phyloP scores from a whole-genome alignment of 2,888 invertebrate species.

The Hypomecis punctinalis region DNA sequence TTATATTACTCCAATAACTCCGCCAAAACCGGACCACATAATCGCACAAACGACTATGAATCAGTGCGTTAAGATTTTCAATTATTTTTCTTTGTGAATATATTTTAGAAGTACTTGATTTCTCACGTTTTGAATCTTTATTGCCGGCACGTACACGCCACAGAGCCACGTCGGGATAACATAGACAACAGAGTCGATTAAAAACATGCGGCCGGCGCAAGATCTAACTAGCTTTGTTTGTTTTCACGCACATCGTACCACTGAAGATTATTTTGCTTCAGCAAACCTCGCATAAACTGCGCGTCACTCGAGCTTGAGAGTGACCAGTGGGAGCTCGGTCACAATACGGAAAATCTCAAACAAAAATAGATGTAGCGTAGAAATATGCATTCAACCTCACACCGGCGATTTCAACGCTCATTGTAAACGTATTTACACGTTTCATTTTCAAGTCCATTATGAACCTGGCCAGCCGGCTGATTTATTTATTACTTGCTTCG shows the following conservation, averaged over 20 bases:
- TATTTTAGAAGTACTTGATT: slow-evolving; percentile 18
- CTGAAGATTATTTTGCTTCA: slow-evolving; percentile 62
- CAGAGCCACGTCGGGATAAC: slow-evolving; percentile 20
- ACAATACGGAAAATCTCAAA: slow-evolving; percentile 67
- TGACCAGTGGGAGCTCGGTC: slow-evolving; percentile 53
- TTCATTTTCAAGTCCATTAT: slow-evolving; percentile 39
- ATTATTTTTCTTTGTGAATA: slow-evolving; percentile 21
- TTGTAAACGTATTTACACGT: slow-evolving; percentile 36
- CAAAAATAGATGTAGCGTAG: slow-evolving; percentile 26
- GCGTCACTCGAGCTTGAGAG: slow-evolving; percentile 58
- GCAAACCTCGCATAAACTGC: slow-evolving; percentile 60
- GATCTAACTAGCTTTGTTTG: slow-evolving; percentile 61
- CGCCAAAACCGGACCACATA: slow-evolving; percentile 19
- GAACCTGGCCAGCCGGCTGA: slow-evolving; percentile 25
- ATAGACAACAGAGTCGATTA: slow-evolving; percentile 37
- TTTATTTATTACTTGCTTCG: slow-evolving; percentile 32
- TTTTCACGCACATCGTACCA: slow-evolving; percentile 61
- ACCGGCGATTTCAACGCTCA: slow-evolving; percentile 32
- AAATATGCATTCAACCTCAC: slow-evolving; percentile 32
- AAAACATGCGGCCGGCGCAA: slow-evolving; percentile 49
- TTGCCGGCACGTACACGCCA: slow-evolving; percentile 18
- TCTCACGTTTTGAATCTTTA: slow-evolving; percentile 25
- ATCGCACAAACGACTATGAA: slow-evolving; percentile 23
- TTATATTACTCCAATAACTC: slow-evolving; percentile 22
- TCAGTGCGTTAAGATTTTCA: slow-evolving; percentile 28